phyloP scores from a whole-genome alignment of 2,113 vertebrate genomes.

The Pelmatolapia mariae region DNA sequence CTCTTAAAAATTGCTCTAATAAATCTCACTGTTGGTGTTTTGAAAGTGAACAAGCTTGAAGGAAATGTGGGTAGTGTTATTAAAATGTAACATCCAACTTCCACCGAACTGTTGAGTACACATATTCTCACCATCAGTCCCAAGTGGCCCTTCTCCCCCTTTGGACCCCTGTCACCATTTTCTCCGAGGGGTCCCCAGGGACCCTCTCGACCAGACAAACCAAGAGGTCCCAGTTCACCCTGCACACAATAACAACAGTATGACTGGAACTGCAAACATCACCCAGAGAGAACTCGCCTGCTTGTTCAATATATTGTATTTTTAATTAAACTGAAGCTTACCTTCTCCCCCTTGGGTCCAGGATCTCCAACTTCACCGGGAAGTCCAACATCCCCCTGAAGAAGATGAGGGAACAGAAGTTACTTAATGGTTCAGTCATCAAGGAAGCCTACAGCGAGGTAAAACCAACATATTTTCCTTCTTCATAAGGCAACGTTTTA shows the following conservation, averaged over 20 bases:
- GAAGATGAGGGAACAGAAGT: neutral
- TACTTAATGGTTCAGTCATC: neutral
- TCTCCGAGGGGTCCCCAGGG: conserved; percentile 67
- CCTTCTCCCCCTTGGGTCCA: conserved; percentile 75
- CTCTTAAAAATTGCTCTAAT: neutral
- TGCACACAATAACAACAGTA: conserved; percentile 31
- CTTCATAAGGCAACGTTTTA: neutral
- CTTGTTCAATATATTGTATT: neutral
- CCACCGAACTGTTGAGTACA: neutral
- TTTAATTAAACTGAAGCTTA: conserved; percentile 7
- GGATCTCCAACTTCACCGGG: conserved; percentile 71
- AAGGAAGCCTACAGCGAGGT: neutral
- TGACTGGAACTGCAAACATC: neutral
- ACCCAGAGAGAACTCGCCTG: neutral
- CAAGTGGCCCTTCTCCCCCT: conserved; percentile 77
- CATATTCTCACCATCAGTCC: conserved; percentile 71
- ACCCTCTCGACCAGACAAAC: conserved; percentile 73
- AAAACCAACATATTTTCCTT: neutral
- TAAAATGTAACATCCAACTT: neutral
- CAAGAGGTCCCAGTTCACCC: conserved; percentile 73
- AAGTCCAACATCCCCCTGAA: conserved; percentile 66
- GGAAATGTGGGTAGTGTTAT: neutral
- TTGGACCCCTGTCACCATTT: conserved; percentile 67
- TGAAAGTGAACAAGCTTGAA: neutral
- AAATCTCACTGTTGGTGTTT: neutral